Base-by-base conservation (phyloP, 2,888 invertebrate species). In the Fragum whitleyi region DNA sequence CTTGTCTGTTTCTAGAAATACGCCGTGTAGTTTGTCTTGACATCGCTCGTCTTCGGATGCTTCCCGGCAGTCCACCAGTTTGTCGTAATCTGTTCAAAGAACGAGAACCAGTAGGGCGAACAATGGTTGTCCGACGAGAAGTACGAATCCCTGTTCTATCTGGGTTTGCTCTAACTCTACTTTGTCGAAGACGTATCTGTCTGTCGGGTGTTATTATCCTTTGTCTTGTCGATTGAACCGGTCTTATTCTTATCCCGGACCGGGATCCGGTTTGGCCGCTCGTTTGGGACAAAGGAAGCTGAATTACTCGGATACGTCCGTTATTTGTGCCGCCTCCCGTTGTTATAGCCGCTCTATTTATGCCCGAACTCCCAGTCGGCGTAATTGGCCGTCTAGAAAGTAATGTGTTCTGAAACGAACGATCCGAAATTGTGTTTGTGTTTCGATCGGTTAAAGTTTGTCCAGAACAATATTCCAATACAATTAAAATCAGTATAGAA, bases 391-490 rank as follows among this genome's bases (percentile, higher is more conserved):
- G 65, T 11, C 39, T 21, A 7, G 65, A 39, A 2, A 42, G 42
- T 2, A 65, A 11, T 19, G 65, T 65, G 23, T 65, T 65, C 23
- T 65, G 65, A 42, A 65, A 65, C 23, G 42, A n/a, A 1, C 39
- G 39, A 11, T 42, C 65, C 9, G 42, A 42, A 23, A 65, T 65
- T 9, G 26, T 42, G 19, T 65, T 65, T 7, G 47, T 42, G 28
- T 42, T 65, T 42, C 36, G 65, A 32, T 61, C 32, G 29, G 26
- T 29, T 61, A 61, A 61, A 61, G n/a, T 29, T n/a, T 61, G 61
- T 19, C 23, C 61, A 32, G 29, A 61, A 32, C 61, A 61, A 61
- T 61, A 61, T 28, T 61, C 61, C 47, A 47, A n/a, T n/a, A 32
- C 29, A 9, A 61, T 19, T 6, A 61, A 32, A 28, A 19, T 61